Evolutionary conservation across 1,140 invertebrate species (phyloP), one percentile per base, ranked within the genome.

Genomic region (Bathynomus jamesi): DNA sequence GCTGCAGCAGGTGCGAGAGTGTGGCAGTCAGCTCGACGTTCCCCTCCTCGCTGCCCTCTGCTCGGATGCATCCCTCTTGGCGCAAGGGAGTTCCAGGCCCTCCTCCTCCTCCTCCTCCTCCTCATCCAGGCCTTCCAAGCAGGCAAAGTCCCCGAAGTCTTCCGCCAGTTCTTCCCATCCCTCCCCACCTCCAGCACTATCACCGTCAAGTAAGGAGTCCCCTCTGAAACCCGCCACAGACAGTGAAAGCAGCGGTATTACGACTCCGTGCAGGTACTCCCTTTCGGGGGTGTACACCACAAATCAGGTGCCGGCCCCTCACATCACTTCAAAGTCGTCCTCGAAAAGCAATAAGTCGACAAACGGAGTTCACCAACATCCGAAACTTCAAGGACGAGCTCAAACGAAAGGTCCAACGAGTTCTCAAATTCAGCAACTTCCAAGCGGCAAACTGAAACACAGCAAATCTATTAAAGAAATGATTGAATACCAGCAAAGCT

Each of bases 31-130:
- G 78, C 82, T 94, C 74, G 92, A 95, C 82, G 83, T 95, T 78
- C 93, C 93, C 17, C 82, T 95, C 29, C 94, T 95, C 79, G 90
- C 91, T 46, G 93, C 93, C 4, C 83, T 95, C 64, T 95, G 92
- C 82, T 94, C 94, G 80, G 93, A 95, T 81, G 86, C 89, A 29
- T 91, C 91, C 31, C 53, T 60, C 25, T 53, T 60, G 31, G 13
- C 46, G 11, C 40, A 40, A 28, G 27, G 25, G 46, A 46, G 28
- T 61, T 28, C 67, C 4, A n/a, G 53, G 30, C 71, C 61, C 13
- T 65, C 30, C 28, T 61, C 31, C 63, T 61, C 46, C 61, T 61
- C 30, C 74, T 46, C 24, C 65, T 67, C 31, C 60, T 71, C 10
- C 53, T 65, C 73, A 71, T 28, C 40, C 40, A 73, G 60, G 72